Evolutionary conservation across 2,113 vertebrate species (phyloP), one percentile per base, ranked within the genome.

Genomic region (Heterochromis multidens): DNA sequence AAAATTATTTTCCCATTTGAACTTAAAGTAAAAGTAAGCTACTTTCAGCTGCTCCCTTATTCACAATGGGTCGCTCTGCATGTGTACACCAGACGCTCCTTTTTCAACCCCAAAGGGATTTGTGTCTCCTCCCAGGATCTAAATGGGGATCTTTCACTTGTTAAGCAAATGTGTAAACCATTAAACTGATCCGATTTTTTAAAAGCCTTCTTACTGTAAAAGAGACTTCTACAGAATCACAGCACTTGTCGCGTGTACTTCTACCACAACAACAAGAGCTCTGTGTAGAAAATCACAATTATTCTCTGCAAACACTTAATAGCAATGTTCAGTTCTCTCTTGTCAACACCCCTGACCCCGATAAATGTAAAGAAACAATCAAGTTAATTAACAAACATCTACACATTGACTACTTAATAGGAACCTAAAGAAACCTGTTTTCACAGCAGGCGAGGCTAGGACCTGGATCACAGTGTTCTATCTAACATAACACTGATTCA

Each of bases 401-500:
- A 35, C 43, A 79, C 4, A 43, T 1, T 56, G 43, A 40, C 33
- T 49, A 21, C 17, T 67, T 19, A 25, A n/a, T n/a, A n/a, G n/a
- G n/a, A n/a, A n/a, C n/a, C n/a, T 70, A 81, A 85, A 77, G 11
- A 59, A 57, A 23, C 37, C 59, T 7, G 79, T 76, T 40, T 72
- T 33, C 52, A 40, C 57, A 89, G 72, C 56, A 83, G 72, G 82
- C 63, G 77, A 83, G 63, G 23, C 27, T 61, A 33, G 77, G 61
- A 82, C 76, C 77, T 77, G 79, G 74, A 85, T 78, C 63, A 85
- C 25, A 13, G 23, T 76, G 25, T 54, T 77, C 70, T 37, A 16
- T 57, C 46, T 85, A 91, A 33, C 54, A 83, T 74, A 65, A 82
- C 54, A 67, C 56, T 84, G 86, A 90, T 52, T 93, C 89, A 81